phyloP scores from a whole-genome alignment of 2,888 invertebrate species.

The Drosophila trichaetosa region DNA sequence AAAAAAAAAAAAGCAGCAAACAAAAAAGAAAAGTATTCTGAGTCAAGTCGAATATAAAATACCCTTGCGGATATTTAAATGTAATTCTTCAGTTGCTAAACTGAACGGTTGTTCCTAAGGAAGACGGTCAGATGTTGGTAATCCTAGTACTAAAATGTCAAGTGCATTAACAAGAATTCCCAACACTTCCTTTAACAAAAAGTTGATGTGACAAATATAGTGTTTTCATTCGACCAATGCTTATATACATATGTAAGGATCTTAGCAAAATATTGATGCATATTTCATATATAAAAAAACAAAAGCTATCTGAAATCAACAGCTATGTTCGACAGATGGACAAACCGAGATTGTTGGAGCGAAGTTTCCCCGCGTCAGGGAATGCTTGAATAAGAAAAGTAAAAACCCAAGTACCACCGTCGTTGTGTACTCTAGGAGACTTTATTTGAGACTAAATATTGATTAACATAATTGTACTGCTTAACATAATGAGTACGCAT shows the following conservation, averaged over 20 bases:
- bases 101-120: not conserved
- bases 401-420: too few relatives aligned
- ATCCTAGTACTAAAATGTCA: not conserved
- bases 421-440: too few relatives aligned
- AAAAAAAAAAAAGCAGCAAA: slow-evolving; percentile 9
- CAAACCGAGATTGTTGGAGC: too few relatives aligned
- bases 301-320: not conserved
- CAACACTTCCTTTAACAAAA: not conserved
- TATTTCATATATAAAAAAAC: not conserved
- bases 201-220: too few relatives aligned
- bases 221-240: too few relatives aligned
- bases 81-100: not conserved
- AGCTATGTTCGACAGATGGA: not conserved
- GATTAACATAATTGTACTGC: too few relatives aligned
- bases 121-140: not conserved
- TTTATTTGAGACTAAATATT: too few relatives aligned
- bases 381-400: too few relatives aligned
- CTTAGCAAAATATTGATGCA: too few relatives aligned
- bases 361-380: too few relatives aligned
- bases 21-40: not conserved
- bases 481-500: too few relatives aligned
- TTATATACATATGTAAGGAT: too few relatives aligned
- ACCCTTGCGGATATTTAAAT: not conserved
- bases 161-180: not conserved
- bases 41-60: not conserved